Percentiles rank a stretch among this genome's conserved stretches.
phyloP scores from a whole-genome alignment of 1,140 invertebrate genomes.

The Zaprionus lachaisei region DNA sequence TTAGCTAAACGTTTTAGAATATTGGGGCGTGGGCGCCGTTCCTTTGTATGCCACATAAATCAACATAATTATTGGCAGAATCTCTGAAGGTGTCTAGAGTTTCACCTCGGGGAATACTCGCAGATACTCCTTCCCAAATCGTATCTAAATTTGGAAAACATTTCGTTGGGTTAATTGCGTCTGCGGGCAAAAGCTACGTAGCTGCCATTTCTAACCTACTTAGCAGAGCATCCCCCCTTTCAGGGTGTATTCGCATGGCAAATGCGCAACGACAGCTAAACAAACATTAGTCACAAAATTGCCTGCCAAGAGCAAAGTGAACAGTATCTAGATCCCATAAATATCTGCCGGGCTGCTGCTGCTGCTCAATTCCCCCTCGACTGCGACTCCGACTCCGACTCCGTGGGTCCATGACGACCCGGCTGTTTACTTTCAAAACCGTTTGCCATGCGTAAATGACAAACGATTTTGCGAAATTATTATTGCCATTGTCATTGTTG shows the following conservation, averaged over 20 bases:
- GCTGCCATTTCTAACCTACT: background rate
- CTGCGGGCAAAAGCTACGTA: background rate
- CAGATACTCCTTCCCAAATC: background rate
- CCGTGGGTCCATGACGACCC: conserved; percentile 64
- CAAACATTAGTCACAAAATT: conserved; percentile 83
- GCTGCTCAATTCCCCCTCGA: conserved; percentile 8
- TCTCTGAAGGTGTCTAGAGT: conserved; percentile 58
- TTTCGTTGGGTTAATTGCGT: background rate
- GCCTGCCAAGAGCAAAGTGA: conserved; percentile 78
- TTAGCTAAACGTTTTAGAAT: conserved; percentile 66
- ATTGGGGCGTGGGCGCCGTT: conserved; percentile 60
- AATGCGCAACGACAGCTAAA: conserved; percentile 80
- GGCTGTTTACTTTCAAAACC: conserved; percentile 82
- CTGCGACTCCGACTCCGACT: too few species aligned
- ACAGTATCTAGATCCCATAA: conserved; percentile 78
- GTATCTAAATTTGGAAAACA: background rate
- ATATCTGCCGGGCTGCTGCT: conserved; percentile 57
- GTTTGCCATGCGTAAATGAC: conserved; percentile 82
- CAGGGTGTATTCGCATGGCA: conserved; percentile 33
- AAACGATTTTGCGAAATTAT: conserved; percentile 82
- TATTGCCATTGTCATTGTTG: conserved; percentile 79
- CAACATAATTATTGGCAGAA: conserved; percentile 62
- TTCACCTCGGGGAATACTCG: conserved; percentile 27
- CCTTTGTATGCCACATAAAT: conserved; percentile 59
- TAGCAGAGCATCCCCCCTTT: background rate